phyloP scores from a whole-genome alignment of 2,797 vertebrate genomes.

The Discoglossus pictus region DNA sequence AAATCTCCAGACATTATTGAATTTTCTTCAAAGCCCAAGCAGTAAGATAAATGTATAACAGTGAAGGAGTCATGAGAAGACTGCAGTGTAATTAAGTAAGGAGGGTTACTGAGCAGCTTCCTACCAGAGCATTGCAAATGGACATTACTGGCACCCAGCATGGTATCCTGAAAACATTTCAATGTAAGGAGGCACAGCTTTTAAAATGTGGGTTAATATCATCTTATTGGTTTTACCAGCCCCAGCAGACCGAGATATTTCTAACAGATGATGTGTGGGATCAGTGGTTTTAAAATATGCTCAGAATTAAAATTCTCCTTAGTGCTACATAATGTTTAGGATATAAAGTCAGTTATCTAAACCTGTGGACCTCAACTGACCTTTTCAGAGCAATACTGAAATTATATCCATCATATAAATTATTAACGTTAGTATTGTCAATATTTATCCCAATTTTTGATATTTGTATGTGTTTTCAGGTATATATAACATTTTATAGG shows the following conservation, averaged over 20 bases:
- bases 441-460: too few relatives aligned
- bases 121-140: not conserved
- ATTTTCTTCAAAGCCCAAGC: conserved; percentile 15
- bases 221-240: conserved; percentile 28
- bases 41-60: conserved; percentile 1
- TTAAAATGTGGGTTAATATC: conserved; percentile 42
- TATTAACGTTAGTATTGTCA: too few relatives aligned
- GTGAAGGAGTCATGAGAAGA: conserved; percentile 3
- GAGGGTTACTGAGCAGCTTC: not conserved
- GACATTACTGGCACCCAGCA: not conserved
- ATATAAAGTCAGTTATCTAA: too few relatives aligned
- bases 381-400: too few relatives aligned
- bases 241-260: conserved; percentile 31
- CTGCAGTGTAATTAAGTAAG: conserved; percentile 31
- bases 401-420: too few relatives aligned
- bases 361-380: too few relatives aligned
- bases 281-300: conserved; percentile 31
- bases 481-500: too few relatives aligned
- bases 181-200: conserved; percentile 15
- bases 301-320: conserved; percentile 11
- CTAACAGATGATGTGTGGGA: conserved; percentile 32
- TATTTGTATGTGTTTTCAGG: too few relatives aligned
- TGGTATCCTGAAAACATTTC: conserved; percentile 14
- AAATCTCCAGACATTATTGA: conserved; percentile 4
- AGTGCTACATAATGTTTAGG: too few relatives aligned